Evolutionary conservation across 2,113 vertebrate genomes (phyloP).

Genomic region (crab-eating macaque (Macaca fascicularis)): T2T-MFA8v1.1 NC_088395.1:46741001-46741500

Average conservation of each 20-base stretch:
- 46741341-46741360: neutral
- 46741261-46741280: neutral
- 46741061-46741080: neutral
- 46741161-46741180: neutral
- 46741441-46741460: neutral
- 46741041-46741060: neutral
- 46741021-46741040: neutral
- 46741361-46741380: neutral
- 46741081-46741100: neutral
- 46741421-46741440: neutral
- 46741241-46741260: conserved; percentile 40
- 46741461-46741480: neutral
- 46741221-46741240: neutral
- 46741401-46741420: neutral
- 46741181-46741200: neutral
- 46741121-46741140: neutral
- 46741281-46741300: neutral
- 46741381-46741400: neutral
- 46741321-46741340: neutral
- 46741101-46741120: neutral
- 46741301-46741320: neutral
- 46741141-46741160: neutral
- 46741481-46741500: neutral
- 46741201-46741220: neutral
- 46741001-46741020: neutral